Base-by-base conservation (phyloP, 2,113 vertebrate genomes). In the Mesitornis unicolor region DNA sequence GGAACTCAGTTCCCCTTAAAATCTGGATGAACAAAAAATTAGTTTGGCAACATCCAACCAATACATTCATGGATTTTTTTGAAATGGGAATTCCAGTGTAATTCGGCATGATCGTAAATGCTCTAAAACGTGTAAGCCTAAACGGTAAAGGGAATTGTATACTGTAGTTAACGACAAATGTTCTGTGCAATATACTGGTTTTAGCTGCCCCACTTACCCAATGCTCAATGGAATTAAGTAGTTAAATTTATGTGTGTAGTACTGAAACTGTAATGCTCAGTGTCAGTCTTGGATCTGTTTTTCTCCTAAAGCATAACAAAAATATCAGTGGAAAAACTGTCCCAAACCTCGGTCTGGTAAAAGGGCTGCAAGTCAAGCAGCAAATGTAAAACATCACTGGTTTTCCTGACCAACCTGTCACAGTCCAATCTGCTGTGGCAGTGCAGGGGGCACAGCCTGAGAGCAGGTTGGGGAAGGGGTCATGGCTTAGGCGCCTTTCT, bases 101-200 rank as follows among this genome's bases (percentile, higher is more conserved):
- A 96, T 87, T 93, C 94, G 90, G 84, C 45, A 38, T n/a, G 59
- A 91, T 92, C 92, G 69, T 88, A 94, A 96, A 71, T 78, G 71
- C 80, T 96, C 20, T 76, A 75, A 95, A 96, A 85, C 42, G 31
- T 81, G 70, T 89, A 91, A 95, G 75, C 92, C 83, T 90, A 82
- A 95, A 95, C 0, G 48, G 87, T 91, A 91, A 89, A 85, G 90
- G 93, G 93, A 94, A 86, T 95, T 96, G 90, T 90, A 54, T 42
- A 40, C 87, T 79, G 93, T 87, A 92, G 67, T 94, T 96, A 93
- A 82, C 86, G 87, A 95, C 91, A 94, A 90, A 94, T 92, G 91
- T 94, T 90, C 92, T 26, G 2, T 96, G 94, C 90, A 42, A 56
- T 63, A 67, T 36, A 28, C 89, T 86, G 79, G 45, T 43, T 90